These are phyloP conservation scores for Himalopsyche japonica DNA, from an alignment of 2,888 invertebrate genomes.

Conservation along the genomic window DNA sequence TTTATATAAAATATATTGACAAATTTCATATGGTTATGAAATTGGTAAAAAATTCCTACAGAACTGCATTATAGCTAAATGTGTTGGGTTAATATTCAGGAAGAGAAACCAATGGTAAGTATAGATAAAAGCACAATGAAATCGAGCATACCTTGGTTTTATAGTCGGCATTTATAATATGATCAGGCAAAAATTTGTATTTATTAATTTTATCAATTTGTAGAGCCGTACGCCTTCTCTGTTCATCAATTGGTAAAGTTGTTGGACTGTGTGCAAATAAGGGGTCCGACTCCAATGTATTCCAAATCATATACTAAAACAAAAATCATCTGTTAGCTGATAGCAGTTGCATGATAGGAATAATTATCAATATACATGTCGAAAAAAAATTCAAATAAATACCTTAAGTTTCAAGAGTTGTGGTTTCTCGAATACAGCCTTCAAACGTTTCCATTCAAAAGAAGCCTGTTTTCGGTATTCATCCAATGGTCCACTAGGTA, in stretches of 20 bases:
- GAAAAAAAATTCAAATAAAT: slow-evolving; percentile 39
- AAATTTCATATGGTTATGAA: too few species aligned
- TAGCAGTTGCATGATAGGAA: not conserved
- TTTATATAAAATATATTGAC: too few species aligned
- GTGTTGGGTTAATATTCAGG: too few species aligned
- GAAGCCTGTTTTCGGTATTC: slow-evolving; percentile 75
- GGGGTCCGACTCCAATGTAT: slow-evolving; percentile 76
- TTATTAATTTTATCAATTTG: slow-evolving; percentile 70
- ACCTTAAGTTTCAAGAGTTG: slow-evolving; percentile 79
- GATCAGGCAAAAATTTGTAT: slow-evolving; percentile 66
- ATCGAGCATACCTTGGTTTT: slow-evolving; percentile 60
- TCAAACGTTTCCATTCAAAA: slow-evolving; percentile 87
- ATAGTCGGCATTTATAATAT: slow-evolving; percentile 65
- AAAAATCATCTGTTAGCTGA: slow-evolving; percentile 16
- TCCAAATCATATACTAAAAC: slow-evolving; percentile 77
- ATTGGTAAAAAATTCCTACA: too few species aligned
- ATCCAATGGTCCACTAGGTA: slow-evolving; percentile 77
- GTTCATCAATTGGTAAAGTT: slow-evolving; percentile 71
- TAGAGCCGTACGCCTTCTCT: slow-evolving; percentile 70
- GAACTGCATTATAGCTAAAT: too few species aligned
- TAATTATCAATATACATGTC: slow-evolving; percentile 14
- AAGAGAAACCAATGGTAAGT: too few species aligned
- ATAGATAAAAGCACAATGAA: not conserved
- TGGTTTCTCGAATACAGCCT: slow-evolving; percentile 74
- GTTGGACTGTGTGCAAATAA: slow-evolving; percentile 69